Evolutionary conservation across 2,888 invertebrate species (phyloP).

Genomic region (Sericinus montela): DNA sequence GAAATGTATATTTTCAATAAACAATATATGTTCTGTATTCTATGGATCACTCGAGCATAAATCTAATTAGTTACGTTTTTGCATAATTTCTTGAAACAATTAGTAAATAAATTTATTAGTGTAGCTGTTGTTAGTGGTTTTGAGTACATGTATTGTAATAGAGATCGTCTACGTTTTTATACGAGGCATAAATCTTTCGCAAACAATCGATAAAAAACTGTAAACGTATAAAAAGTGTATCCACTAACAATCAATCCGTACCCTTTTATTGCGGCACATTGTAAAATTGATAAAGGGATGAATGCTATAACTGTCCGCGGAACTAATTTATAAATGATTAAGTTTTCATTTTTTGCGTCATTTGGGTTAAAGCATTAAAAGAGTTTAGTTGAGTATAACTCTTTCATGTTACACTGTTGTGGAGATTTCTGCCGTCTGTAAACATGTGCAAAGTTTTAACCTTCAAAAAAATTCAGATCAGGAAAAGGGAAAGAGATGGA

Average conservation of each 20-base stretch:
- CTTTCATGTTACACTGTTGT: too few relatives aligned
- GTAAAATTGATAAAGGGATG: constrained; percentile 73
- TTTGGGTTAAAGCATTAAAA: constrained; percentile 31
- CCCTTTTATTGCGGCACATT: constrained; percentile 74
- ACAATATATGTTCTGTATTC: too few relatives aligned
- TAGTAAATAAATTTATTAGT: too few relatives aligned
- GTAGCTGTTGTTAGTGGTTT: constrained; percentile 21
- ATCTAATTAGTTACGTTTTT: too few relatives aligned
- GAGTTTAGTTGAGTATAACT: too few relatives aligned
- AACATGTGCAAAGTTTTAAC: too few relatives aligned
- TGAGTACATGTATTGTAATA: constrained; percentile 48
- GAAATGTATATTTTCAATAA: too few relatives aligned
- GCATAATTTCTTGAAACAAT: too few relatives aligned
- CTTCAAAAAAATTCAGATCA: too few relatives aligned
- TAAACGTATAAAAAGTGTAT: constrained; percentile 44
- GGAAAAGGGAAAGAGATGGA: too few relatives aligned
- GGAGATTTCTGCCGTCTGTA: too few relatives aligned
- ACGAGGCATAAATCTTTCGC: constrained; percentile 48
- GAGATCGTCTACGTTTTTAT: constrained; percentile 18
- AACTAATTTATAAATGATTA: constrained; percentile 78
- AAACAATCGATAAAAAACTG: constrained; percentile 53
- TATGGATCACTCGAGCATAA: too few relatives aligned
- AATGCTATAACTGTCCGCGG: constrained; percentile 69
- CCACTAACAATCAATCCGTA: constrained; percentile 61
- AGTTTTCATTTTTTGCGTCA: constrained; percentile 64